These are phyloP conservation scores for Tiphia femorata DNA, from an alignment of 2,888 invertebrate species.

Conservation along the genomic window DNA sequence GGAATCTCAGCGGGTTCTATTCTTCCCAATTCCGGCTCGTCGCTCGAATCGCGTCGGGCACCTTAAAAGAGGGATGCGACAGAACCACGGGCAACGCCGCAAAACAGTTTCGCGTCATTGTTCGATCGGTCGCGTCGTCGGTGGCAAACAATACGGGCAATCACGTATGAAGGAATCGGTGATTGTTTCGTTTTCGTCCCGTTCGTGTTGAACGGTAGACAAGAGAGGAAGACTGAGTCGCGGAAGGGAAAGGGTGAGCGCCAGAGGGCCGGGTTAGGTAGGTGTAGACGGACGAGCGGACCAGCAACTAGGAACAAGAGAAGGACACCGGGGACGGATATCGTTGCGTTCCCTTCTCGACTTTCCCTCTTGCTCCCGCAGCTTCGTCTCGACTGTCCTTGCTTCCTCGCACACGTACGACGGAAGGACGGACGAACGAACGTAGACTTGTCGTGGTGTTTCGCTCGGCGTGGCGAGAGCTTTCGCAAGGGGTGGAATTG, in stretches of 20 bases:
- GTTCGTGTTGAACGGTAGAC: slow-evolving; percentile 20
- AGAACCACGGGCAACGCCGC: slow-evolving; percentile 24
- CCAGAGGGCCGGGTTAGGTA: neutral
- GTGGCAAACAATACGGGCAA: slow-evolving; percentile 61
- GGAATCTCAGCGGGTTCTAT: too few relatives aligned
- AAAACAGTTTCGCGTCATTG: slow-evolving; percentile 36
- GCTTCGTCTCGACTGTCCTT: neutral
- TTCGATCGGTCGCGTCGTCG: slow-evolving; percentile 28
- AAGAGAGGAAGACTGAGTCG: slow-evolving; percentile 1
- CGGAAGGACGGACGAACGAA: neutral
- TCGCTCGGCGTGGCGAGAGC: too few relatives aligned
- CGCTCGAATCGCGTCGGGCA: slow-evolving; percentile 14
- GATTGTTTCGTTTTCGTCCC: slow-evolving; percentile 59
- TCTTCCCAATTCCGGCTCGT: slow-evolving; percentile 3
- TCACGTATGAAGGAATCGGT: slow-evolving; percentile 64
- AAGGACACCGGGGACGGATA: slow-evolving; percentile 2
- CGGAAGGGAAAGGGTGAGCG: neutral
- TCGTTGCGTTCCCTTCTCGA: neutral
- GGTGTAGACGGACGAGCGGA: slow-evolving; percentile 15
- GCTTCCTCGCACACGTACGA: neutral
- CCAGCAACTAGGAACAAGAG: slow-evolving; percentile 12
- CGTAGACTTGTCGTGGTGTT: too few relatives aligned
- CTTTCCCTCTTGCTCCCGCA: neutral
- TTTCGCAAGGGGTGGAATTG: too few relatives aligned
- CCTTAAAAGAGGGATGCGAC: slow-evolving; percentile 34